Evolutionary conservation across 1,140 invertebrate species (phyloP), one percentile per base, ranked within the genome.

Genomic region (Tyrophagus putrescentiae): DNA sequence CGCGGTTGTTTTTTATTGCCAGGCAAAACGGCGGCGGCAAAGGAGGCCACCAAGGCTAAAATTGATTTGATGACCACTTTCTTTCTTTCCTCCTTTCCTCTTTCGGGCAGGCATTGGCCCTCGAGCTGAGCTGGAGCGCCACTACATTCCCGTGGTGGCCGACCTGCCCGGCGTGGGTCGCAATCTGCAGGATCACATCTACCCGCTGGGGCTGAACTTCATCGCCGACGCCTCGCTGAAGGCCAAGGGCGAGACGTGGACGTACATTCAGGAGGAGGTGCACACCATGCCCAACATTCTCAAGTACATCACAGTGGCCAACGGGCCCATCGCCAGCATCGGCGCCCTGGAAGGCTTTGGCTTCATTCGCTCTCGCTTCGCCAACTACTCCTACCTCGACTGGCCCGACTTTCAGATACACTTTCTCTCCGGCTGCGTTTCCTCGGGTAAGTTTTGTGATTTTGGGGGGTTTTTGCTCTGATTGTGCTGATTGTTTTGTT

Each of bases 351-450:
- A 89, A 71, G 82, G 84, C 0, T 84, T 87, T 0, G 85, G 82
- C 0, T 90, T 89, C 67, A 84, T 90, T 41, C 81, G 83, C 0
- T 89, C 87, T 0, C 88, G 88, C 69, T 89, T 88, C 68, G 83
- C 82, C 0, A 89, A 89, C 67, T 73, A 79, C 60, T 77, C 78
- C 0, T 90, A 85, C 84, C 87, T 87, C 0, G 87, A 92, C 39
- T 54, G 52, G 52, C 52, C 52, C n/a, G 52, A 54, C 67, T 88
- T 90, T 57, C 84, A 89, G 64, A 88, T 90, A 67, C 89, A 87
- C 82, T 73, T 89, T 68, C 82, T 84, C 0, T 83, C 84, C n/a
- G 79, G 82, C 0, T 84, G 83, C 0, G 83, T 82, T 0, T 80
- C 76, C 48, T 85, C 84, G 4, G 57, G 57, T 48, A n/a, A 13